Percentiles rank a stretch among this genome's conserved stretches.
These are phyloP conservation scores for Zoanthus solanderi DNA, from an alignment of 92 coral and sea anemone species.

Conservation along the genomic window DNA sequence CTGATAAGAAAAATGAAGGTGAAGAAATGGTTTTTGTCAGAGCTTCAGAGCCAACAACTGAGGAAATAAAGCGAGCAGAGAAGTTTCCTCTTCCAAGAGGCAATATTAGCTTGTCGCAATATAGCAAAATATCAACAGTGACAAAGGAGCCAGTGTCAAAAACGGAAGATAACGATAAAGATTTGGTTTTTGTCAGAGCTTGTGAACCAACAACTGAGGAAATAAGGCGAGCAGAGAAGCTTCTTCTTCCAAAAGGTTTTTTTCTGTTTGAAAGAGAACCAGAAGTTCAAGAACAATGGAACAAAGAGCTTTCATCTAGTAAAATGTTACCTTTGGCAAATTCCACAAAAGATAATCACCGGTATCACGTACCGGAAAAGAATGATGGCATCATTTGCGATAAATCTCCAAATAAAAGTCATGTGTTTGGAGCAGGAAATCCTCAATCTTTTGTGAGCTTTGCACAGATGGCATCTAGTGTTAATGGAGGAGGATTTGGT, in stretches of 20 bases:
- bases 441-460: slow-evolving; percentile 57
- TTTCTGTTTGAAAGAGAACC: slow-evolving; percentile 60
- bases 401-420: neutral
- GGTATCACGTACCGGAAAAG: neutral
- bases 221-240: slow-evolving; percentile 60
- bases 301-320: neutral
- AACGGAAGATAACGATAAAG: slow-evolving; percentile 2
- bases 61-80: slow-evolving; percentile 66
- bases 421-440: slow-evolving; percentile 66
- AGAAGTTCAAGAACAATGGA: neutral
- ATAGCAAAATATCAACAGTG: neutral
- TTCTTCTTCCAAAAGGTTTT: slow-evolving; percentile 68
- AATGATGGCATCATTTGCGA: neutral
- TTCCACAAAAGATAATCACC: neutral
- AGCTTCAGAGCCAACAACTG: slow-evolving; percentile 62
- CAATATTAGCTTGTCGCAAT: no score
- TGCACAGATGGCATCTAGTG: slow-evolving; percentile 51
- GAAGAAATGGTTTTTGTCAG: slow-evolving; percentile 36
- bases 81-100: slow-evolving; percentile 61
- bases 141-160: neutral
- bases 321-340: neutral
- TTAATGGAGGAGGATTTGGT: slow-evolving; percentile 33
- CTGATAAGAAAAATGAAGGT: neutral
- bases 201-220: slow-evolving; percentile 65
- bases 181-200: slow-evolving; percentile 42